Conservation (phyloP, 2,888 invertebrate species). For the Rotaria magnacalcarata region DNA sequence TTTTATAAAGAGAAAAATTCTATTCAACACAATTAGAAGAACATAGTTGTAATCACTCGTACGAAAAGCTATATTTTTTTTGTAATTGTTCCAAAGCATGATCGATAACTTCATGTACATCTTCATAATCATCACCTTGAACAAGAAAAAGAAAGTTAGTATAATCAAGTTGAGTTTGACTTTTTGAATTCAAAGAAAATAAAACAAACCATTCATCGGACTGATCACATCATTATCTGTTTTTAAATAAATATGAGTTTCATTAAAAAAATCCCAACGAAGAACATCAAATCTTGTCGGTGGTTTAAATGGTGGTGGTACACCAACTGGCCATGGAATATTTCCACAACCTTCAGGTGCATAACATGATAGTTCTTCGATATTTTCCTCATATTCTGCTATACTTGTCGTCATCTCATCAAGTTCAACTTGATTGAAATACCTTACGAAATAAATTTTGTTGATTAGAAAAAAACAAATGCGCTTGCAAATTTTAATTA, state of each 20-base stretch:
- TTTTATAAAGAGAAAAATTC: too few relatives aligned
- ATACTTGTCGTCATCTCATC: constrained; percentile 59
- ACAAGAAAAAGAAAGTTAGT: neutral
- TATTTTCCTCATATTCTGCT: constrained; percentile 59
- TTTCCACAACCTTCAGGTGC: constrained; percentile 59
- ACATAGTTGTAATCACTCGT: constrained; percentile 45
- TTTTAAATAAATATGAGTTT: constrained; percentile 74
- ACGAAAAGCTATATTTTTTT: constrained; percentile 22
- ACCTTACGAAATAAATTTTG: neutral
- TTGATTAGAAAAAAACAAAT: neutral
- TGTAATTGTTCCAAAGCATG: constrained; percentile 46
- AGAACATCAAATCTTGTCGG: constrained; percentile 75
- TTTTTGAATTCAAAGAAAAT: neutral
- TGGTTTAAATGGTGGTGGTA: constrained; percentile 67
- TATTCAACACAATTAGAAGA: too few relatives aligned
- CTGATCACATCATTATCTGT: constrained; percentile 73
- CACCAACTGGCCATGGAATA: constrained; percentile 68
- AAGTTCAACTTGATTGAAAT: constrained; percentile 54
- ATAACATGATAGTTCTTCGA: constrained; percentile 59
- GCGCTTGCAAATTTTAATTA: neutral
- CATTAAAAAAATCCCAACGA: constrained; percentile 80
- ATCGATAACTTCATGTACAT: constrained; percentile 67
- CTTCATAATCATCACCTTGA: constrained; percentile 63
- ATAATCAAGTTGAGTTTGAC: neutral
- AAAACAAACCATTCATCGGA: constrained; percentile 61